Evolutionary conservation across 2,113 vertebrate species (phyloP).

Genomic region (Pedetes capensis): DNA sequence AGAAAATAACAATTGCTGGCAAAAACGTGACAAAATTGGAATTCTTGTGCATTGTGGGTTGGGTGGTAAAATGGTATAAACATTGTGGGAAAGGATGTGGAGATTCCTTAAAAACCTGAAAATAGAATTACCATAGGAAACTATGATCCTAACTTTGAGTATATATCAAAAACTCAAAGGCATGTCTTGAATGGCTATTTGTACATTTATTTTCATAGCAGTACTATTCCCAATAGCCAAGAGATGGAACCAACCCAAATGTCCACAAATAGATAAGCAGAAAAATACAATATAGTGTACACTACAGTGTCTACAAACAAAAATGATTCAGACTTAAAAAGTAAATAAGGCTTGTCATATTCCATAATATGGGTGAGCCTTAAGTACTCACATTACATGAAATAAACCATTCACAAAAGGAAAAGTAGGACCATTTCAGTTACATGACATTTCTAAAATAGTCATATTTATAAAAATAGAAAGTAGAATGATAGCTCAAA

Average conservation of each 20-base stretch:
- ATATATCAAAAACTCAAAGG: too few species aligned
- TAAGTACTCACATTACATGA: background rate
- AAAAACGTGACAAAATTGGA: background rate
- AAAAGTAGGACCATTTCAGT: background rate
- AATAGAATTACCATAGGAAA: too few species aligned
- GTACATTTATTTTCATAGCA: background rate
- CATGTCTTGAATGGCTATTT: too few species aligned
- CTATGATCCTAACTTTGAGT: background rate
- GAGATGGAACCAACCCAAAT: too few species aligned
- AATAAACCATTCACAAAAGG: background rate
- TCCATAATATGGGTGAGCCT: background rate
- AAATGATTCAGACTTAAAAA: background rate
- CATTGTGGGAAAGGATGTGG: too few species aligned
- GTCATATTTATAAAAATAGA: background rate
- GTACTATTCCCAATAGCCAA: background rate
- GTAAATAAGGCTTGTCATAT: background rate
- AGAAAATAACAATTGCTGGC: background rate
- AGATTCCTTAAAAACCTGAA: too few species aligned
- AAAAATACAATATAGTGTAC: background rate
- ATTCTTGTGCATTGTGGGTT: background rate
- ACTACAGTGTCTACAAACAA: background rate
- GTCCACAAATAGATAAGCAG: background rate
- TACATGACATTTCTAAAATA: background rate
- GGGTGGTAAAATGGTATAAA: too few species aligned
- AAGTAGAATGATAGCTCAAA: background rate